Conservation (phyloP, 2,888 invertebrate species). For the Polyommatus iphigenia region DNA sequence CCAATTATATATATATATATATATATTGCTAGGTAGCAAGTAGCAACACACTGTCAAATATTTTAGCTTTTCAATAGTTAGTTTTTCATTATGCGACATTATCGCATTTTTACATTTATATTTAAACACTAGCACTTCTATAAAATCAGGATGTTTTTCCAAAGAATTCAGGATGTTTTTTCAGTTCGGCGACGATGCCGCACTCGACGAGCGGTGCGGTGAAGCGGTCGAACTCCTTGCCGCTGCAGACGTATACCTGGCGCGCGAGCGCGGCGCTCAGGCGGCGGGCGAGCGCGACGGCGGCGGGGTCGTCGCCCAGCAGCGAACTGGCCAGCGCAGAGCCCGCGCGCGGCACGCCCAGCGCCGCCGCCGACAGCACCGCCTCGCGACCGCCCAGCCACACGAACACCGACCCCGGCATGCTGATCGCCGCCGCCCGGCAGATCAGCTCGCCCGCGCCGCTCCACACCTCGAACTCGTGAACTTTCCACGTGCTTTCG, state of each 20-base stretch:
- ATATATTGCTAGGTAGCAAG: too few species aligned
- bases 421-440: conserved; percentile 52
- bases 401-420: conserved; percentile 56
- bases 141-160: neutral
- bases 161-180: conserved; percentile 48
- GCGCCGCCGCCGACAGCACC: conserved; percentile 48
- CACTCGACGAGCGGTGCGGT: conserved; percentile 54
- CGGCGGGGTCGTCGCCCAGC: conserved; percentile 42
- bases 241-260: conserved; percentile 55
- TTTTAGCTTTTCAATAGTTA: too few species aligned
- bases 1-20: too few species aligned
- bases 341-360: conserved; percentile 48
- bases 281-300: conserved; percentile 53
- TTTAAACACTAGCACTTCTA: neutral
- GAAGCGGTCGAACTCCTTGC: conserved; percentile 53
- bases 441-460: conserved; percentile 57
- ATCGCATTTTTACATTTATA: neutral
- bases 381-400: conserved; percentile 55
- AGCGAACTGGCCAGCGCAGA: conserved; percentile 42
- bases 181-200: conserved; percentile 54
- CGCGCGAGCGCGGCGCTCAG: conserved; percentile 47
- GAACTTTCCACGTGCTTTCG: conserved; percentile 57
- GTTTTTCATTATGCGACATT: neutral
- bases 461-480: conserved; percentile 59
- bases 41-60: too few species aligned